Evolutionary conservation across 2,888 invertebrate genomes (phyloP), one percentile per base, ranked within the genome.

Genomic region (Cyclophora punctaria): DNA sequence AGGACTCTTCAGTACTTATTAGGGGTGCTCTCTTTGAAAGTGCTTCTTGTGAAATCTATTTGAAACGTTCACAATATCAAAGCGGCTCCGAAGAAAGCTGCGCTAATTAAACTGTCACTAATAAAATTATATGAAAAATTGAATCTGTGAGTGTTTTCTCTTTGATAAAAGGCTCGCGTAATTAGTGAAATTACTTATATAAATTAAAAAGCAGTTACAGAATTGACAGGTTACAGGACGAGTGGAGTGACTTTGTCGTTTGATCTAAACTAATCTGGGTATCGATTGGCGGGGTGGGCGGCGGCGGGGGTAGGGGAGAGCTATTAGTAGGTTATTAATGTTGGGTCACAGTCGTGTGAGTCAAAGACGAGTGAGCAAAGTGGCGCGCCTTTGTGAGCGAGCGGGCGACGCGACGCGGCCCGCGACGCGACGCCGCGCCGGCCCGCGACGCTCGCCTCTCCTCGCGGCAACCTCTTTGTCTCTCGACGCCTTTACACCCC

Each of bases 1-100:
- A 86, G 88, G 84, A 87, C 87, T 88, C 88, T 87, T 87, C 86
- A 86, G 87, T 87, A 86, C 87, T 87, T 88, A 88, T 88, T 87
- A 88, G 87, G 85, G 85, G 84, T 83, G 84, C 85, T 86, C 86
- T 83, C 87, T 88, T 87, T 87, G 84, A 85, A 83, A 84, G 81
- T 83, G 84, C 82, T 86, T 82, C 87, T 86, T 78, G 83, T 80
- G 81, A 86, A 87, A 87, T 88, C 85, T 87, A 86, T 87, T 87
- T 83, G 85, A 83, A 83, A 83, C 83, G 84, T 84, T 87, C 85
- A 79, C 79, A 82, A 83, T 85, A 85, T 84, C 82, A 83, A 82
- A 85, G 84, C 83, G 76, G 76, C 79, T 69, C 68, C 82, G 78
- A 80, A 85, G 79, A 83, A 84, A 85, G 87, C 82, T 73, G 73